These are phyloP conservation scores for Lipophrys pholis DNA, from an alignment of 2,113 vertebrate genomes.

Conservation along the genomic window DNA sequence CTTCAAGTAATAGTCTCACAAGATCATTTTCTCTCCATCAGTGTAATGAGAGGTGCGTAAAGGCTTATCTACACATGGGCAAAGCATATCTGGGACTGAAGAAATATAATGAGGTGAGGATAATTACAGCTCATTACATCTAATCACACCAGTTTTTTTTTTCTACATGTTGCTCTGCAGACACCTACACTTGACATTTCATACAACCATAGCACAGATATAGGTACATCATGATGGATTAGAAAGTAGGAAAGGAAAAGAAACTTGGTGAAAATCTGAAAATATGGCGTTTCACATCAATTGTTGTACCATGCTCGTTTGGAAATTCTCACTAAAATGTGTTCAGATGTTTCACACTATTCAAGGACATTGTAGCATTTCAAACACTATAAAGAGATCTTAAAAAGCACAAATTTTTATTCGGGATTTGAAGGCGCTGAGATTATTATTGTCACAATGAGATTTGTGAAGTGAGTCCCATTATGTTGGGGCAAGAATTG, in stretches of 20 bases:
- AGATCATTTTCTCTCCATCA: conserved; percentile 70
- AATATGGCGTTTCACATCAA: not conserved
- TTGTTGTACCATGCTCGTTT: too few relatives aligned
- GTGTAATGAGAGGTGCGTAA: conserved; percentile 89
- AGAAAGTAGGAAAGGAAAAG: not conserved
- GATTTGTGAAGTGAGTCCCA: too few relatives aligned
- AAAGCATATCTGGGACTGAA: conserved; percentile 87
- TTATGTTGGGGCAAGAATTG: too few relatives aligned
- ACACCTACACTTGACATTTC: not conserved
- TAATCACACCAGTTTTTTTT: conserved; percentile 6
- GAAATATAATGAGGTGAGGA: conserved; percentile 86
- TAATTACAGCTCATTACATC: conserved; percentile 24
- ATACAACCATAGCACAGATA: not conserved
- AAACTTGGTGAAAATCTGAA: not conserved
- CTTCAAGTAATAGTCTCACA: conserved; percentile 9
- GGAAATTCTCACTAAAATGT: too few relatives aligned
- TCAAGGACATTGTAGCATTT: too few relatives aligned
- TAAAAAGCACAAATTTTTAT: too few relatives aligned
- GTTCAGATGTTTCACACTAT: too few relatives aligned
- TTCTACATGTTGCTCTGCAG: conserved; percentile 8
- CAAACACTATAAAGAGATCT: too few relatives aligned
- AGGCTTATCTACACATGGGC: conserved; percentile 92
- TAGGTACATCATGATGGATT: not conserved
- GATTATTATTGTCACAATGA: too few relatives aligned
- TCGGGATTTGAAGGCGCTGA: too few relatives aligned